Percentiles rank a stretch among this genome's conserved stretches.
These are phyloP conservation scores for Vultur gryphus DNA, from an alignment of 2,797 vertebrate genomes.

Conservation along the genomic window DNA sequence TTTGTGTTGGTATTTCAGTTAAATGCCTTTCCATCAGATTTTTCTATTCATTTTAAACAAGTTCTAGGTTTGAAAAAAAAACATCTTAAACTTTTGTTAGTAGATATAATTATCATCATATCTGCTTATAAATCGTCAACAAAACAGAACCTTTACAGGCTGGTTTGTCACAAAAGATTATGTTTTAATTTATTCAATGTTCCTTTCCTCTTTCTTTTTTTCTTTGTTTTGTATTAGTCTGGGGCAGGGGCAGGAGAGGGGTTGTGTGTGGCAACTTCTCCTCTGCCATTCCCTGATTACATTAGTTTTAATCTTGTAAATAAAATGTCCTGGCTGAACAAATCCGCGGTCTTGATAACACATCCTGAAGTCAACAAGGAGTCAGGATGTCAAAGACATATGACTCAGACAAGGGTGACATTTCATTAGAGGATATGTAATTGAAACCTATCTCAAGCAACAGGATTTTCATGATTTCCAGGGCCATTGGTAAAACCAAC, in stretches of 20 bases:
- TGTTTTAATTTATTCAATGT: not conserved
- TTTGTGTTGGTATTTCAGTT: not conserved
- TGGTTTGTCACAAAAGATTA: not conserved
- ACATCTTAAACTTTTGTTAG: not conserved
- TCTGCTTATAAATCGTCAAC: not conserved
- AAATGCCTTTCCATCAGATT: rapidly evolving
- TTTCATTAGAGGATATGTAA: not conserved
- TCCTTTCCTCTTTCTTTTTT: not conserved
- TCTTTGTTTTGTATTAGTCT: not conserved
- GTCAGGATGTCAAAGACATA: not conserved
- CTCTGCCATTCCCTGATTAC: not conserved
- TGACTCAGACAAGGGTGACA: not conserved
- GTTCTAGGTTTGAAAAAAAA: not conserved
- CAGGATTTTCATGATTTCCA: not conserved
- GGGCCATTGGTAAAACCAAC: not conserved
- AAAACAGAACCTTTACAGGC: not conserved
- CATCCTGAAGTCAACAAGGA: not conserved
- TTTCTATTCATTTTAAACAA: not conserved
- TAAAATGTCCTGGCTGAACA: not conserved
- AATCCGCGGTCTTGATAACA: not conserved
- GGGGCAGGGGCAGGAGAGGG: rapidly evolving
- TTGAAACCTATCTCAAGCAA: not conserved
- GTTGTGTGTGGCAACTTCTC: not conserved
- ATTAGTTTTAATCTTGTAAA: not conserved
- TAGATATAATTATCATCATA: not conserved